phyloP scores from a whole-genome alignment of 2,888 invertebrate genomes.

The Eupithecia inturbata region DNA sequence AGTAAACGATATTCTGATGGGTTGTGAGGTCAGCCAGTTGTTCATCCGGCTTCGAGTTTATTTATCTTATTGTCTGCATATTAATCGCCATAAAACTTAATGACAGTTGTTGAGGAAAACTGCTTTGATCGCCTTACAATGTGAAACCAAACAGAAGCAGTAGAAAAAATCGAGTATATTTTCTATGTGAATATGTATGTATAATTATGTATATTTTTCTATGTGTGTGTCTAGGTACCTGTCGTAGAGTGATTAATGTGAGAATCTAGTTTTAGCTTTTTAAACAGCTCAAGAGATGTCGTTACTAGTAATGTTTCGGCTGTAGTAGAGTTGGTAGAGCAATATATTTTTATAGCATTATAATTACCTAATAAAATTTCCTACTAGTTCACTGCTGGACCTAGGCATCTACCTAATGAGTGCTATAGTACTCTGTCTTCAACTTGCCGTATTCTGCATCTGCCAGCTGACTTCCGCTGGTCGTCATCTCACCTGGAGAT shows the following conservation, averaged over 20 bases:
- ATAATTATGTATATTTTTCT: too few species aligned
- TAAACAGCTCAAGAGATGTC: slow-evolving; percentile 19
- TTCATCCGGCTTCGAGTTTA: slow-evolving; percentile 61
- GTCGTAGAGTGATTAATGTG: neutral
- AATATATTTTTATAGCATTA: neutral
- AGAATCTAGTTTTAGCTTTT: neutral
- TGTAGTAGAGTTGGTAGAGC: neutral
- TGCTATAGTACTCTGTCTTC: too few species aligned
- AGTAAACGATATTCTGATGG: slow-evolving; percentile 48
- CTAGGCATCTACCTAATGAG: too few species aligned
- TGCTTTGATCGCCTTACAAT: neutral
- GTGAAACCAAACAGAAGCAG: neutral
- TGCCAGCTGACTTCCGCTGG: too few species aligned
- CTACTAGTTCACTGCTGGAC: neutral
- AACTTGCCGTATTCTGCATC: too few species aligned
- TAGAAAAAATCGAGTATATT: neutral
- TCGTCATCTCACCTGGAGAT: too few species aligned
- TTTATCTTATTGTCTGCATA: slow-evolving; percentile 1
- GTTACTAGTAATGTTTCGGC: slow-evolving; percentile 11
- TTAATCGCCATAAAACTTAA: neutral
- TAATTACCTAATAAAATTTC: neutral
- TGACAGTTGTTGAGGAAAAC: neutral
- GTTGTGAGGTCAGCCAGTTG: slow-evolving; percentile 63
- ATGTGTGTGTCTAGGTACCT: too few species aligned
- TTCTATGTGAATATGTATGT: too few species aligned